These are phyloP conservation scores for Picus viridis DNA, from an alignment of 2,797 vertebrate species.

Conservation along the genomic window DNA sequence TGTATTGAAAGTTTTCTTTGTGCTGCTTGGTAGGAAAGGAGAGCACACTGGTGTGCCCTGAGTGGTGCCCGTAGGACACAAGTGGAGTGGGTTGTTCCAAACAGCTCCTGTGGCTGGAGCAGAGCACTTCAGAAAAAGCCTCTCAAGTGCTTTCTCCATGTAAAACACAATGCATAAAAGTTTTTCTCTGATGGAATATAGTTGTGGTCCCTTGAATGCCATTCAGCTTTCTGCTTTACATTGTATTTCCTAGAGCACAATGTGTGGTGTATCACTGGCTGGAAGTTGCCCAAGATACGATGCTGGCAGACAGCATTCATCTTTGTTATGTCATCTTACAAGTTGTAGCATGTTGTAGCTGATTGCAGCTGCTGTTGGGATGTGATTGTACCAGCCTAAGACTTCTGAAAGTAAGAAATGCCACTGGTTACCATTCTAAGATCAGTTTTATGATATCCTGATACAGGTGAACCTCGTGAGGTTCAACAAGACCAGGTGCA, in stretches of 20 bases:
- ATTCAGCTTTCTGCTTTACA: background rate
- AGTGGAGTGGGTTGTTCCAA: background rate
- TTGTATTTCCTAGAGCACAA: background rate
- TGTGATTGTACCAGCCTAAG: background rate
- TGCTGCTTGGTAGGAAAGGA: background rate
- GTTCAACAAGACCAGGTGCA: too few relatives aligned
- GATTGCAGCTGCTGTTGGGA: background rate
- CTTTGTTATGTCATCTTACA: background rate
- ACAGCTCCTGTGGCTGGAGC: background rate
- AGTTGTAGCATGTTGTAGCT: background rate
- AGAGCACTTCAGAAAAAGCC: background rate
- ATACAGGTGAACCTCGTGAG: too few relatives aligned
- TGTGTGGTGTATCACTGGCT: background rate
- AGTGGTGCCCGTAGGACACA: fast-evolving
- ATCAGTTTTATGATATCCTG: background rate
- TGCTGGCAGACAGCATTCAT: background rate
- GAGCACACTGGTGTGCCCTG: background rate
- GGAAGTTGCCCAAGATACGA: background rate
- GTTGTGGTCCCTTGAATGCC: background rate
- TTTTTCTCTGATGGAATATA: background rate
- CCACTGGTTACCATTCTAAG: background rate
- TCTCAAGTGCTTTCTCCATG: background rate
- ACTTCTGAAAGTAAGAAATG: background rate
- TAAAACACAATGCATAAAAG: background rate
- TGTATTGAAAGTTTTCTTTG: background rate